These are phyloP conservation scores for Neomonachus schauinslandi DNA, from an alignment of 2,113 vertebrate genomes.

Conservation along the genomic window DNA sequence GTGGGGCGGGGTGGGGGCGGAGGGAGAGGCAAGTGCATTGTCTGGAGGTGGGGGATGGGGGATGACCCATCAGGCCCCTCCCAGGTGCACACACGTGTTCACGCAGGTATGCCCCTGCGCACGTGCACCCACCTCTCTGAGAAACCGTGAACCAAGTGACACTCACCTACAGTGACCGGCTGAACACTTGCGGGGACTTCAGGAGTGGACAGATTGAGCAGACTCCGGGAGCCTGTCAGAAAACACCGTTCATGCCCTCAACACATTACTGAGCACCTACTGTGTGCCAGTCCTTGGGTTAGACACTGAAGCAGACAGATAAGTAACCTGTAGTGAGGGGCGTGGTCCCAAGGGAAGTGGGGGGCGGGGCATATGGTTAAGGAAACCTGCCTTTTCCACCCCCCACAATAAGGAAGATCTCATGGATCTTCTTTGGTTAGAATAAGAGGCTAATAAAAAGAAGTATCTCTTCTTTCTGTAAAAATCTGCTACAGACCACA, in stretches of 20 bases:
- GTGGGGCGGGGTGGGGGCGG: not conserved
- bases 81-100: not conserved
- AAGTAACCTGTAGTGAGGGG: not conserved
- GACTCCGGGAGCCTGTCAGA: constrained; percentile 78
- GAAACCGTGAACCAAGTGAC: fast-evolving
- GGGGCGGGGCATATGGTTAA: not conserved
- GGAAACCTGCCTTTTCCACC: not conserved
- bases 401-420: fast-evolving
- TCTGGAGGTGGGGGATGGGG: not conserved
- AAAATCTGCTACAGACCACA: not conserved
- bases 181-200: fast-evolving
- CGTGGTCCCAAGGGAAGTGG: not conserved
- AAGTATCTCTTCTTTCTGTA: not conserved
- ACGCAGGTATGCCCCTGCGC: fast-evolving
- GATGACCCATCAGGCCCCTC: not conserved
- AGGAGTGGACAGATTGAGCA: not conserved
- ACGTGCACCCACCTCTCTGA: fast-evolving
- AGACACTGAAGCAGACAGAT: not conserved
- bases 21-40: not conserved
- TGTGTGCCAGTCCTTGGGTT: not conserved
- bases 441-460: not conserved
- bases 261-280: not conserved
- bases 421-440: not conserved
- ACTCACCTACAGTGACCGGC: constrained; percentile 59
- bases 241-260: not conserved